Percentiles rank a stretch among this genome's conserved stretches.
phyloP scores from a whole-genome alignment of 2,888 invertebrate genomes.

The Noctua janthe region DNA sequence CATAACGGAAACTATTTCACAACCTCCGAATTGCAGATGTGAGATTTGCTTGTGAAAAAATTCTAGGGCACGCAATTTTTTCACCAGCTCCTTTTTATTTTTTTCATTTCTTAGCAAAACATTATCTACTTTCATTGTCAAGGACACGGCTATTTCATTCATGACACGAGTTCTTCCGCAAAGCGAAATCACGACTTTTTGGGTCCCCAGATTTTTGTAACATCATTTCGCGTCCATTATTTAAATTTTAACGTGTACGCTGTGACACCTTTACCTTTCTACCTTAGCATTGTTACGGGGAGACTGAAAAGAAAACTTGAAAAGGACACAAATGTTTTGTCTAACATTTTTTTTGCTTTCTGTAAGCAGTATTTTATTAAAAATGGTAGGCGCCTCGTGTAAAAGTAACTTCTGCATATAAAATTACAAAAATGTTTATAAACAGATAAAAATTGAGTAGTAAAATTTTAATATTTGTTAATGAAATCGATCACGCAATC shows the following conservation, averaged over 20 bases:
- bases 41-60: neutral
- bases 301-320: constrained; percentile 29
- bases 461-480: neutral
- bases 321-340: constrained; percentile 27
- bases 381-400: neutral
- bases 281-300: constrained; percentile 46
- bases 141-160: constrained; percentile 40
- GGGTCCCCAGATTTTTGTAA: constrained; percentile 43
- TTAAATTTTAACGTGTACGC: constrained; percentile 54
- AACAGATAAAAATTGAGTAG: neutral
- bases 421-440: neutral
- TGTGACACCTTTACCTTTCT: constrained; percentile 44
- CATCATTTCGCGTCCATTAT: constrained; percentile 57
- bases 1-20: neutral
- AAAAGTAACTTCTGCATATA: neutral
- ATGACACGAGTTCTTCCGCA: constrained; percentile 16
- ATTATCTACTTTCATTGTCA: neutral
- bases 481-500: neutral
- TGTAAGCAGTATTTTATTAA: constrained; percentile 8
- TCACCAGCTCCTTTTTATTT: neutral
- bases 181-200: constrained; percentile 8
- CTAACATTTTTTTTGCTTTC: constrained; percentile 1
- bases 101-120: neutral
- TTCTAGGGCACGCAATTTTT: neutral
- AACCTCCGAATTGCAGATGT: neutral